phyloP scores from a whole-genome alignment of 2,113 vertebrate genomes.

The Elephas maximus region DNA sequence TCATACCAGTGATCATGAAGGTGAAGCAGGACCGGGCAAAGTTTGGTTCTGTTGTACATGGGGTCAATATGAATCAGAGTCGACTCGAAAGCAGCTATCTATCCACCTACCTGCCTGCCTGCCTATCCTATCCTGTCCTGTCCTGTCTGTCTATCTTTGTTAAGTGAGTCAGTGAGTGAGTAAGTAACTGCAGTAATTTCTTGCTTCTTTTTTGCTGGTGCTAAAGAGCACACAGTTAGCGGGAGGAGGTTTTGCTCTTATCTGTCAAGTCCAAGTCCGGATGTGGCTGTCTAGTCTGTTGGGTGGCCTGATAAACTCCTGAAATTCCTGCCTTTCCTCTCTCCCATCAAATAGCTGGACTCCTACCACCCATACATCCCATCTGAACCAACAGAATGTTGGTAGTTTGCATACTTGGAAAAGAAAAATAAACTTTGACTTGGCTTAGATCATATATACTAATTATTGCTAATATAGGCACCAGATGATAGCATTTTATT shows the following conservation, averaged over 20 bases:
- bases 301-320: neutral
- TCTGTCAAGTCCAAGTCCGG: neutral
- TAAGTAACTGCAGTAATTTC: neutral
- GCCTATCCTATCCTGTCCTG: too few species aligned
- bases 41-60: neutral
- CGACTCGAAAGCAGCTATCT: neutral
- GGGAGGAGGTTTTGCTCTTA: neutral
- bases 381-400: constrained; percentile 17
- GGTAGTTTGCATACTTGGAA: neutral
- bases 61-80: neutral
- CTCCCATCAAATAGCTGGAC: neutral
- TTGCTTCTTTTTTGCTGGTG: neutral
- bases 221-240: neutral
- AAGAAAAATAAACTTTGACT: constrained; percentile 7
- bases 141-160: neutral
- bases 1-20: neutral
- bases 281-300: neutral
- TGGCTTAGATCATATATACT: constrained; percentile 53
- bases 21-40: neutral
- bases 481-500: constrained; percentile 67
- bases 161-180: neutral
- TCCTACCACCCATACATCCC: neutral
- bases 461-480: constrained; percentile 63
- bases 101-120: too few species aligned
- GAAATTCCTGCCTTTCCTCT: neutral